These are phyloP conservation scores for Napeogenes sylphis DNA, from an alignment of 2,888 invertebrate genomes.

Conservation along the genomic window DNA sequence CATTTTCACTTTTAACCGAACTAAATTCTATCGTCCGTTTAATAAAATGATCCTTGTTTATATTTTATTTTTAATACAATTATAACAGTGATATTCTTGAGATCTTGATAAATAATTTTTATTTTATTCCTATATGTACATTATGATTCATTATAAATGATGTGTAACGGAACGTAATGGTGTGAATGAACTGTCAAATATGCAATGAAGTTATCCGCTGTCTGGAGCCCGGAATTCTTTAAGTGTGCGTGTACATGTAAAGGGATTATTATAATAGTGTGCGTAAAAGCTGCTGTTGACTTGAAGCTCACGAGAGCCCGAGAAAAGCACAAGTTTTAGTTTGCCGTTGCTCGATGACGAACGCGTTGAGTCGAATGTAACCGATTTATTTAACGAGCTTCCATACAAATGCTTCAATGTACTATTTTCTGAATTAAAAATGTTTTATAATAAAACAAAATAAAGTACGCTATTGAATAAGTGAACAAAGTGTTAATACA, in stretches of 20 bases:
- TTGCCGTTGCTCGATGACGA: constrained; percentile 37
- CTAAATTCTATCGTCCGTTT: too few relatives aligned
- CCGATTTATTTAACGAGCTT: constrained; percentile 44
- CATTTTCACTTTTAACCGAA: too few relatives aligned
- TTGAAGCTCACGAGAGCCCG: constrained; percentile 40
- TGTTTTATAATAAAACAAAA: constrained; percentile 35
- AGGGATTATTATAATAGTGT: constrained; percentile 45
- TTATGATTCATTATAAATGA: neutral
- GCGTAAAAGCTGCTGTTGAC: constrained; percentile 53
- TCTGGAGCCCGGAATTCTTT: constrained; percentile 44
- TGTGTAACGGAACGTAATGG: constrained; percentile 41
- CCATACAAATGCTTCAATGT: constrained; percentile 42
- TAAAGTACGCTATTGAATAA: constrained; percentile 10
- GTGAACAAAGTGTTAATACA: constrained; percentile 32
- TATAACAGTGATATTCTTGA: too few relatives aligned
- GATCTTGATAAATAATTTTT: too few relatives aligned
- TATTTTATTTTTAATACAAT: too few relatives aligned
- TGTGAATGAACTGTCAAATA: constrained; percentile 73
- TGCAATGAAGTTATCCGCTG: constrained; percentile 64
- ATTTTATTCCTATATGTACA: neutral
- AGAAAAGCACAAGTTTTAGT: constrained; percentile 16
- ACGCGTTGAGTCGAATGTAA: constrained; percentile 38
- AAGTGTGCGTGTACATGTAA: constrained; percentile 42
- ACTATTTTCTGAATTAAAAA: constrained; percentile 44
- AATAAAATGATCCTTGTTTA: too few relatives aligned